Evolutionary conservation across 2,797 vertebrate genomes (phyloP).

Genomic region (Macroramphosus scolopax): DNA sequence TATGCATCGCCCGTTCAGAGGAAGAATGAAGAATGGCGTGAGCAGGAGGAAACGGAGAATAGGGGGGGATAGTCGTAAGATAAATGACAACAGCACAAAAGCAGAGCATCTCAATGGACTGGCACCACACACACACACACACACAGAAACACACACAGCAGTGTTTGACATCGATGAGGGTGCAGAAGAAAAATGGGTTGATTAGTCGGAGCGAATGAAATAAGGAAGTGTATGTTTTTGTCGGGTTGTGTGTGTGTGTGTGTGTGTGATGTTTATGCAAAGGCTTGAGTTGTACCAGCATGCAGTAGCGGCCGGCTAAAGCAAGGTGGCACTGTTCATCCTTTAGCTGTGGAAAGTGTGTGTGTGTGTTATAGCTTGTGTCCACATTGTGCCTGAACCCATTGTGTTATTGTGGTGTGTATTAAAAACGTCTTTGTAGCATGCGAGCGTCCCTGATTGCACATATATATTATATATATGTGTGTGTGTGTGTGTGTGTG

Average conservation of each 20-base stretch:
- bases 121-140: slow-evolving; percentile 30
- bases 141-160: slow-evolving; percentile 14
- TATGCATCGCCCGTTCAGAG: slow-evolving; percentile 71
- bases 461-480: too few relatives aligned
- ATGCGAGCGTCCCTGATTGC: too few relatives aligned
- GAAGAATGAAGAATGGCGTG: slow-evolving; percentile 56
- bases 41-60: slow-evolving; percentile 40
- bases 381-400: too few relatives aligned
- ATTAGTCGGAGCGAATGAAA: slow-evolving; percentile 60
- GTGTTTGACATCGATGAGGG: slow-evolving; percentile 45
- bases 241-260: slow-evolving; percentile 27
- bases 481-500: too few relatives aligned
- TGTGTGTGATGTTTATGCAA: slow-evolving; percentile 35
- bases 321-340: slow-evolving; percentile 74
- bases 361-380: too few relatives aligned
- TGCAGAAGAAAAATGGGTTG: slow-evolving; percentile 67
- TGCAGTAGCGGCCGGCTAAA: slow-evolving; percentile 51
- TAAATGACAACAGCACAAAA: slow-evolving; percentile 53
- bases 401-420: too few relatives aligned
- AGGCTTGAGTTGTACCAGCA: slow-evolving; percentile 4
- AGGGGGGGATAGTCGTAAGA: slow-evolving; percentile 42
- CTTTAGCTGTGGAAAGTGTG: slow-evolving; percentile 28
- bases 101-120: slow-evolving; percentile 64
- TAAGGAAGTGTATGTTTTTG: slow-evolving; percentile 43
- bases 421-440: too few relatives aligned